These are phyloP conservation scores for Pipa parva DNA, from an alignment of 2,113 vertebrate species.

Conservation along the genomic window DNA sequence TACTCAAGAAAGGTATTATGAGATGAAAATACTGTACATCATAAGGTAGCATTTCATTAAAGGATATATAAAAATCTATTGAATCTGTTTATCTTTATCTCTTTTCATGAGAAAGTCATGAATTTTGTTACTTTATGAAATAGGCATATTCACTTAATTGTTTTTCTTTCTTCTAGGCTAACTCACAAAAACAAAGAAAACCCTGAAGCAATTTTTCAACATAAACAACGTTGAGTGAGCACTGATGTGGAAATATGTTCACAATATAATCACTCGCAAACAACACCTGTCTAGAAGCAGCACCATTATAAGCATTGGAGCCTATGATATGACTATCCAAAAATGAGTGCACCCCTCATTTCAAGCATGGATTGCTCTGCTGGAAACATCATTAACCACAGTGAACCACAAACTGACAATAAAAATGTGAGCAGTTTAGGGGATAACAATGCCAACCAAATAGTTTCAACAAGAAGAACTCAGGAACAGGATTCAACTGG, in stretches of 20 bases:
- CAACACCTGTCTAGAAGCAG: neutral
- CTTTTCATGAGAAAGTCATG: too few species aligned
- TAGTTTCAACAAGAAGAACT: conserved; percentile 48
- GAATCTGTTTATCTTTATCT: too few species aligned
- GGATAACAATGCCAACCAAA: conserved; percentile 69
- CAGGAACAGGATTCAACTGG: conserved; percentile 2
- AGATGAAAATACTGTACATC: too few species aligned
- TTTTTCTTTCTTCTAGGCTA: neutral
- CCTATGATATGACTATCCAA: conserved; percentile 38
- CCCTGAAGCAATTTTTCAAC: neutral
- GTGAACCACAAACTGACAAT: conserved; percentile 62
- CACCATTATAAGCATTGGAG: neutral
- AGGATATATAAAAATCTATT: too few species aligned
- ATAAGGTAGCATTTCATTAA: too few species aligned
- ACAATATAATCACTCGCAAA: neutral
- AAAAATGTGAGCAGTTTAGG: conserved; percentile 55
- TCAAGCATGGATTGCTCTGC: conserved; percentile 59
- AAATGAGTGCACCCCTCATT: conserved; percentile 61
- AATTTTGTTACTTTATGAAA: too few species aligned
- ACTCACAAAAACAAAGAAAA: too few species aligned
- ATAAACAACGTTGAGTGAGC: neutral
- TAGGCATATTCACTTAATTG: neutral
- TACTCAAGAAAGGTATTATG: too few species aligned
- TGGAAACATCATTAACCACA: conserved; percentile 57
- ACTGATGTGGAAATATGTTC: neutral